These are phyloP conservation scores for Sciurus carolinensis DNA, from an alignment of 2,797 vertebrate genomes.

Conservation along the genomic window DNA sequence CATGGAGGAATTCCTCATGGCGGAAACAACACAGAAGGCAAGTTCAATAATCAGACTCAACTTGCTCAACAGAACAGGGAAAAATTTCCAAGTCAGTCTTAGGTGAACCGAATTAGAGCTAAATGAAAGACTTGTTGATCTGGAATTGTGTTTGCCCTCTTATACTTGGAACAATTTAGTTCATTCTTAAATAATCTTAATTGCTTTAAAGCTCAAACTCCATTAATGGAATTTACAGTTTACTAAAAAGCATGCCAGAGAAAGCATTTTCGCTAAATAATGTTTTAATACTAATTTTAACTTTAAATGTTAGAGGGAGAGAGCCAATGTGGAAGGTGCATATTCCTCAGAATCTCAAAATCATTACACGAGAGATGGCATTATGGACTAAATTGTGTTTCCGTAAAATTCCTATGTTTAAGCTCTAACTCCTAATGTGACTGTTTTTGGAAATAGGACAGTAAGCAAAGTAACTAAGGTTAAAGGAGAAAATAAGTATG, in stretches of 20 bases:
- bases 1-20: background rate
- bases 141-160: background rate
- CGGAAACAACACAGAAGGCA: background rate
- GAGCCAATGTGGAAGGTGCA: background rate
- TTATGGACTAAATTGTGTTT: background rate
- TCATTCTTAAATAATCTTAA: background rate
- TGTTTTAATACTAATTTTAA: background rate
- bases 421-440: background rate
- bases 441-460: background rate
- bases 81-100: slow-evolving; percentile 18
- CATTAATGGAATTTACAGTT: background rate
- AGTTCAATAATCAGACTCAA: background rate
- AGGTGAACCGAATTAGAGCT: background rate
- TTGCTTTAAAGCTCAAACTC: background rate
- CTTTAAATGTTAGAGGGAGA: background rate
- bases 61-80: background rate
- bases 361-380: background rate
- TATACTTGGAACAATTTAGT: background rate
- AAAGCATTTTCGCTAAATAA: background rate
- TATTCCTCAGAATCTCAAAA: background rate
- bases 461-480: background rate
- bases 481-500: background rate
- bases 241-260: background rate
- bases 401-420: background rate
- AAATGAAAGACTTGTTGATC: background rate